Evolutionary conservation across 2,797 vertebrate genomes (phyloP).

Genomic region (Enteromius afrohamiltoni): DNA sequence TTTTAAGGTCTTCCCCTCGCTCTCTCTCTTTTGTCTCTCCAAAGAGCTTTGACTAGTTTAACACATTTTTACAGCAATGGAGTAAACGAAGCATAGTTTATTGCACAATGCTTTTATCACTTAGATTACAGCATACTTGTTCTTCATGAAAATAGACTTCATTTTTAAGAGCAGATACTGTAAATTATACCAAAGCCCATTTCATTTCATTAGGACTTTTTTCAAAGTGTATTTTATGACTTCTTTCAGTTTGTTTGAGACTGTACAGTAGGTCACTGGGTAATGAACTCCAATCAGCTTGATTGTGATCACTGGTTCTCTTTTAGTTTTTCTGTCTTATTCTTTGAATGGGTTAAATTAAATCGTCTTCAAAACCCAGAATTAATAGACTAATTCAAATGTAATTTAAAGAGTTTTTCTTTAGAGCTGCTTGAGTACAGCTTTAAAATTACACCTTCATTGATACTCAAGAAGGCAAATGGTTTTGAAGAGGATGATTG

Average conservation of each 20-base stretch:
- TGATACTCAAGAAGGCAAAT: not conserved
- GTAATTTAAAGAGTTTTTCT: constrained; percentile 19
- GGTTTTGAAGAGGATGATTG: constrained; percentile 1
- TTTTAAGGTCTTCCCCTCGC: constrained; percentile 5
- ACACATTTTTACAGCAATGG: constrained; percentile 12
- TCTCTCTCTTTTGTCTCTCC: constrained; percentile 10
- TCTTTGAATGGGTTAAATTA: constrained; percentile 39
- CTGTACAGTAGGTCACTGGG: constrained; percentile 22
- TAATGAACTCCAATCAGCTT: constrained; percentile 43
- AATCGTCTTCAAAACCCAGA: constrained; percentile 7
- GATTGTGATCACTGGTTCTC: constrained; percentile 30
- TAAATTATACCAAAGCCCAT: not conserved
- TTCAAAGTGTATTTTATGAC: constrained; percentile 24
- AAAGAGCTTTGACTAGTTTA: constrained; percentile 22
- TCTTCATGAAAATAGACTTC: not conserved
- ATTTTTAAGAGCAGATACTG: not conserved
- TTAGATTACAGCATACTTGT: constrained; percentile 27
- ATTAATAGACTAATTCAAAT: constrained; percentile 23
- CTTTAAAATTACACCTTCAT: not conserved
- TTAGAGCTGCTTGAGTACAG: not conserved
- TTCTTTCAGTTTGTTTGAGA: constrained; percentile 5
- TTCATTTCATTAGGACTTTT: constrained; percentile 22
- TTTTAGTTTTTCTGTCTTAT: not conserved
- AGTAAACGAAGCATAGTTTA: constrained; percentile 35
- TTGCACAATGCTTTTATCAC: constrained; percentile 28